Base-by-base conservation (phyloP, 2,113 vertebrate species). In the Tachysurus vachellii region DNA sequence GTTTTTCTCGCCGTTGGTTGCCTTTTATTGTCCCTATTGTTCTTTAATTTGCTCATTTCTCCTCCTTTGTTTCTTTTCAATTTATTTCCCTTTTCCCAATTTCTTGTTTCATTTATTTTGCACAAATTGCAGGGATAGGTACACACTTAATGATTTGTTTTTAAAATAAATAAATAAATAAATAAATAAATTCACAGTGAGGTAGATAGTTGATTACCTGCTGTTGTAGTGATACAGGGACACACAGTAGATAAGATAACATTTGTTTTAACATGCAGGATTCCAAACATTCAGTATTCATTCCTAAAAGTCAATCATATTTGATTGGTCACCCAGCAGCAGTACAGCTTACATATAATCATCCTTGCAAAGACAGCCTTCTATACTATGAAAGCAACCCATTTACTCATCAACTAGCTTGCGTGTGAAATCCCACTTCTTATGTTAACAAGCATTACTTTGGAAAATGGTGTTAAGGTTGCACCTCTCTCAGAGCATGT, bases 11-110 rank as follows among this genome's bases (percentile, higher is more conserved):
- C 71, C 42, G 16, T 83, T 68, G 73, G 71, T 61, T 84, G 86
- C 71, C 14, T 83, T 87, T 87, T 84, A 80, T 66, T 87, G n/a
- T 87, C 44, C 61, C 44, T 68, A 68, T 77, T 76, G 7, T 76
- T 77, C 61, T 62, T 83, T 79, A 83, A 83, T 87, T 66, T 79
- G 16, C 56, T 28, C 56, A 64, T 75, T 82, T 79, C 53, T 71
- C 31, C 57, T 83, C 26, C 42, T 56, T 87, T 73, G 44, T 75
- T 86, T 47, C 42, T 82, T 76, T 64, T 87, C 54, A 61, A 47
- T 75, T 76, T 28, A 28, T 87, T 82, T 82, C 16, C 28, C 71
- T 61, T 71, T 44, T 61, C 13, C 31, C 9, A 62, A 21, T 28
- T 61, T 75, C 36, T 59, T 75, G 23, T 81, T 59, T 61, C 26